Evolutionary conservation across 2,797 vertebrate species (phyloP).

Genomic region (Holocentrus rufus): DNA sequence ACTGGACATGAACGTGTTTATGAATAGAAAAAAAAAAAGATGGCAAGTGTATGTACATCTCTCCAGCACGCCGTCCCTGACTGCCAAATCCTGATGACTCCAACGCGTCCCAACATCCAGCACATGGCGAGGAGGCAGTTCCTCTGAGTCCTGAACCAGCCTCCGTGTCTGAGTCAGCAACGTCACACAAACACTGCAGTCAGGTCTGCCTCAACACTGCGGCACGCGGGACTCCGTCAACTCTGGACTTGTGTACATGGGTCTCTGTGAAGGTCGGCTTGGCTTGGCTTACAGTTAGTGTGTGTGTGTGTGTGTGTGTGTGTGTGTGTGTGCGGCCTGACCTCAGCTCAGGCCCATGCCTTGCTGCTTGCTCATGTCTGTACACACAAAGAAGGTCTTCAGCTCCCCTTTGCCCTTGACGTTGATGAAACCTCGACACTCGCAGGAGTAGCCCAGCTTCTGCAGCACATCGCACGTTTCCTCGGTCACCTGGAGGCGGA

Average conservation of each 20-base stretch:
- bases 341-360: conserved; percentile 90
- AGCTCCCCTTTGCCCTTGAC: conserved; percentile 98
- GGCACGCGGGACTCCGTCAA: conserved; percentile 39
- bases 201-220: conserved; percentile 28
- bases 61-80: not conserved
- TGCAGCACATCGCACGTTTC: conserved; percentile 89
- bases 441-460: conserved; percentile 92
- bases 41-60: conserved; percentile 25
- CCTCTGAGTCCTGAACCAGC: conserved; percentile 12
- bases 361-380: conserved; percentile 94
- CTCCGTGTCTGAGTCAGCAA: not conserved
- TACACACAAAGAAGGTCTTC: conserved; percentile 95
- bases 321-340: not conserved
- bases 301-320: not conserved
- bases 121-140: conserved; percentile 1
- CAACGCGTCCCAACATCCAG: conserved; percentile 10
- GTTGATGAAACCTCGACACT: conserved; percentile 93
- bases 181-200: not conserved
- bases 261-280: conserved; percentile 15
- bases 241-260: conserved; percentile 30
- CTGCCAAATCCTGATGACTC: conserved; percentile 15
- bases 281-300: not conserved
- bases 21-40: conserved; percentile 54
- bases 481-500: conserved; percentile 88
- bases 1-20: conserved; percentile 37